Evolutionary conservation across 2,797 vertebrate genomes (phyloP).

Genomic region (Sebastes elongatus): DNA sequence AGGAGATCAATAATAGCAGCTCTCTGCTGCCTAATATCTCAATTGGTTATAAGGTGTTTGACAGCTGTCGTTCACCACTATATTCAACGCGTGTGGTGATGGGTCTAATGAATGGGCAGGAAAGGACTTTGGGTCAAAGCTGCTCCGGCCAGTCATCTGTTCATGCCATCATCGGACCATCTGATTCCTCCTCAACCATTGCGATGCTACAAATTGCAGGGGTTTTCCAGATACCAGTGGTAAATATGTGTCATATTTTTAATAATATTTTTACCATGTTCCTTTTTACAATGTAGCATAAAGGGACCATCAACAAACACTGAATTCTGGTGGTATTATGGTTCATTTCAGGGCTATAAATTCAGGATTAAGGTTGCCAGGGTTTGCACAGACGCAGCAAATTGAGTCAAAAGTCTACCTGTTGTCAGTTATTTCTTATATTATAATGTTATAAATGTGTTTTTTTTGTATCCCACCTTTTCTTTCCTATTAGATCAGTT

Average conservation of each 20-base stretch:
- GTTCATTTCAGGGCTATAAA: background rate
- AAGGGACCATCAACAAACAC: no score
- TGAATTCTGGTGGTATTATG: no score
- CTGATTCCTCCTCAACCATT: conserved; percentile 83
- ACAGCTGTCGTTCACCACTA: conserved; percentile 78
- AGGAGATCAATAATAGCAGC: conserved; percentile 83
- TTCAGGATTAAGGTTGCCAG: background rate
- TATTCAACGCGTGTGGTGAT: conserved; percentile 73
- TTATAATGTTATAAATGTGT: background rate
- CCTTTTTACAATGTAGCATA: no score
- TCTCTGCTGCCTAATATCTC: conserved; percentile 77
- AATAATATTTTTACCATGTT: no score
- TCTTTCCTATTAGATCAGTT: conserved; percentile 72
- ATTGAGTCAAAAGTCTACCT: background rate
- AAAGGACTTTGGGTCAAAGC: conserved; percentile 39
- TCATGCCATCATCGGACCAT: conserved; percentile 79
- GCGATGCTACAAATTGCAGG: conserved; percentile 77
- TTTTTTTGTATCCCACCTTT: background rate
- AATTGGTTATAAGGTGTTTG: conserved; percentile 80
- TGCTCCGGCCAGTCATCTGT: conserved; percentile 73
- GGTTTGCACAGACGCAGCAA: background rate
- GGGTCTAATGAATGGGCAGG: conserved; percentile 77
- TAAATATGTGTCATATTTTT: no score
- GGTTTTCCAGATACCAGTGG: no score
- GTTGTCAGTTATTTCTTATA: background rate